Evolutionary conservation across 2,113 vertebrate species (phyloP).

Genomic region (Psephotus haematonotus): DNA sequence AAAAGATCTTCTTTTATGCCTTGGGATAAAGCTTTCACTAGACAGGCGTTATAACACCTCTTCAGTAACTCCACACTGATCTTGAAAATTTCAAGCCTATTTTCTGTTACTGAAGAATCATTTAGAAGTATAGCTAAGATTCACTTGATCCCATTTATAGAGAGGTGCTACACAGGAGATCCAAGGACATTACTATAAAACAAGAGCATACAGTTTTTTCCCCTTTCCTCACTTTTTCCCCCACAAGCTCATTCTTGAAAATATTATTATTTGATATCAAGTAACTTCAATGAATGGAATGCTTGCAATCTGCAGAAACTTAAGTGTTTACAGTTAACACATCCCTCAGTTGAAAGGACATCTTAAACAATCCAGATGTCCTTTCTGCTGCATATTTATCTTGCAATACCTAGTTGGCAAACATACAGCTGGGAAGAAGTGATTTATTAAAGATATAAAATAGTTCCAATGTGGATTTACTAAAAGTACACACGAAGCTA

Average conservation of each 20-base stretch:
- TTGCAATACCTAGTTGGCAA: background rate
- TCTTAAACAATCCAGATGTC: background rate
- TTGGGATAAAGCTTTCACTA: background rate
- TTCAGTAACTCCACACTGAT: background rate
- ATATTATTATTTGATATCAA: background rate
- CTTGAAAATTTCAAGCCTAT: background rate
- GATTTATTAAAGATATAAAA: background rate
- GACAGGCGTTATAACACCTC: background rate
- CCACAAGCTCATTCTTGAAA: background rate
- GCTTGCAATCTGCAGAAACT: background rate
- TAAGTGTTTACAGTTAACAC: background rate
- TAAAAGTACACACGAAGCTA: conserved; percentile 1
- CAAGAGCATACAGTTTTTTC: background rate
- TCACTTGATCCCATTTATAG: background rate
- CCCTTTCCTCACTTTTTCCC: background rate
- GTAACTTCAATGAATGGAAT: background rate
- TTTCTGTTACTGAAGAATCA: background rate
- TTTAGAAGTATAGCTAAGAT: background rate
- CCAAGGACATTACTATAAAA: background rate
- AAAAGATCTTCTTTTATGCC: background rate
- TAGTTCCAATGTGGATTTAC: background rate
- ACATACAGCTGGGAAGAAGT: background rate
- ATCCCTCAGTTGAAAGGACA: background rate
- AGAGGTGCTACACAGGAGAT: background rate
- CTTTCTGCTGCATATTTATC: background rate